Evolutionary conservation across 2,888 invertebrate species (phyloP).

Genomic region (Sceliomorpha sp.): DNA sequence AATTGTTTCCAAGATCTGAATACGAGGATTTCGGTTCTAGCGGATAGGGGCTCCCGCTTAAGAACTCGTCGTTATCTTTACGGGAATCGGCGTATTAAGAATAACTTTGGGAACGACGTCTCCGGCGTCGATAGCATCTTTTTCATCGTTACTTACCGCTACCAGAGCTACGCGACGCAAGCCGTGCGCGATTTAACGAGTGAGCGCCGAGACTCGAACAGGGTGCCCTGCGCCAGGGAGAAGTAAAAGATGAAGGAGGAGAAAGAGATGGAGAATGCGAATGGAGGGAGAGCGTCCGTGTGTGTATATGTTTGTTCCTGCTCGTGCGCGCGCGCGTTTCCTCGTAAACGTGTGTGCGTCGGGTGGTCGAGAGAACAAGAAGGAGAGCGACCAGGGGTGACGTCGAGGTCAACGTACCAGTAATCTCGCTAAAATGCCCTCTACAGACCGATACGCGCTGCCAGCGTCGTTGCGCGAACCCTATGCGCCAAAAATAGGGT

Average conservation of each 20-base stretch:
- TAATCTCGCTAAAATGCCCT: conserved; percentile 75
- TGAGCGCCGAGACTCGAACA: conserved; percentile 8
- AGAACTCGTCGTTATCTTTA: conserved; percentile 9
- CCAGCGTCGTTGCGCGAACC: conserved; percentile 41
- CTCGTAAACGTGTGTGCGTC: too few relatives aligned
- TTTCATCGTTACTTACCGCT: not conserved
- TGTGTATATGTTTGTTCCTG: too few relatives aligned
- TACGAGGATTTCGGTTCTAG: not conserved
- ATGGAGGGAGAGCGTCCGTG: conserved; percentile 45
- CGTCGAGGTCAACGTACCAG: conserved; percentile 72
- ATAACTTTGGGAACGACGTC: conserved; percentile 10
- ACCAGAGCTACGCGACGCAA: not conserved
- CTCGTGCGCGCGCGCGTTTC: conserved; percentile 23
- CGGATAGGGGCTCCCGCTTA: not conserved
- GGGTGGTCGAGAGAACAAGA: conserved; percentile 30
- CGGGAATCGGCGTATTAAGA: conserved; percentile 9
- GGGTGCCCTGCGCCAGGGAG: conserved; percentile 18
- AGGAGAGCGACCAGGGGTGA: conserved; percentile 45
- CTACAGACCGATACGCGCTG: conserved; percentile 42
- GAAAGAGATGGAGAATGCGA: conserved; percentile 23
- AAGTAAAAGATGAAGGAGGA: conserved; percentile 29
- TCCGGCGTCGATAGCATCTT: not conserved
- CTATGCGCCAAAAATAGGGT: conserved; percentile 59
- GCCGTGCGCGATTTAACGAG: conserved; percentile 21
- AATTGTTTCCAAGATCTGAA: conserved; percentile 10